phyloP scores from a whole-genome alignment of 2,113 vertebrate species.

The Gnathonemus longibarbis region DNA sequence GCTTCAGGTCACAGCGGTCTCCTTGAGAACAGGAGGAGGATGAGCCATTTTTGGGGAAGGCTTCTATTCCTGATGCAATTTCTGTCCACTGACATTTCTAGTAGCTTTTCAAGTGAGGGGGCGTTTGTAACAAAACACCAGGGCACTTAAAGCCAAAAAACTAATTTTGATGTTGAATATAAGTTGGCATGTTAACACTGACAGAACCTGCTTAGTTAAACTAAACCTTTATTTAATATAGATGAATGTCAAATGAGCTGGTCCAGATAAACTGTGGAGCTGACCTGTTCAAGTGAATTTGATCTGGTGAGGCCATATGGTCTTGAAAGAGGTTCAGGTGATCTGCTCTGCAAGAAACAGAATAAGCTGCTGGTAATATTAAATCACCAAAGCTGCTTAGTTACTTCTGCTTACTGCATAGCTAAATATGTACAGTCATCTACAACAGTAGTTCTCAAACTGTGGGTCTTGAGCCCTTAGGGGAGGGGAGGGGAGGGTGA shows the following conservation, averaged over 20 bases:
- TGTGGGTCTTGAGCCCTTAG: neutral
- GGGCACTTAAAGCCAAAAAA: neutral
- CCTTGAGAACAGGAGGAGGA: neutral
- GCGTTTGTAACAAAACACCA: neutral
- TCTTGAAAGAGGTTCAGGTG: neutral
- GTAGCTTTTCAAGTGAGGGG: neutral
- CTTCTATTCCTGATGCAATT: neutral
- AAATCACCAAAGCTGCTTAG: neutral
- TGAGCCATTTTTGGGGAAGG: neutral
- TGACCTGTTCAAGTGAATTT: neutral
- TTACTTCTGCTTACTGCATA: neutral
- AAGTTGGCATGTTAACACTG: neutral
- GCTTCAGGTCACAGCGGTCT: neutral
- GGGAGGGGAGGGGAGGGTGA: no score
- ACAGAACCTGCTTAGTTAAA: neutral
- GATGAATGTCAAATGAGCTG: neutral
- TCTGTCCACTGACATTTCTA: neutral
- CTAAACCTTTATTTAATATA: neutral
- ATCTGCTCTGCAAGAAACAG: neutral
- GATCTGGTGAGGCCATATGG: neutral
- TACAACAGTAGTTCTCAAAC: neutral
- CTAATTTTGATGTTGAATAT: neutral
- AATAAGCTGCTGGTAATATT: neutral
- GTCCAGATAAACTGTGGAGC: neutral
- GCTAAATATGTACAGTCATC: neutral